phyloP scores from a whole-genome alignment of 2,888 invertebrate genomes.

The Isoperla grammatica region DNA sequence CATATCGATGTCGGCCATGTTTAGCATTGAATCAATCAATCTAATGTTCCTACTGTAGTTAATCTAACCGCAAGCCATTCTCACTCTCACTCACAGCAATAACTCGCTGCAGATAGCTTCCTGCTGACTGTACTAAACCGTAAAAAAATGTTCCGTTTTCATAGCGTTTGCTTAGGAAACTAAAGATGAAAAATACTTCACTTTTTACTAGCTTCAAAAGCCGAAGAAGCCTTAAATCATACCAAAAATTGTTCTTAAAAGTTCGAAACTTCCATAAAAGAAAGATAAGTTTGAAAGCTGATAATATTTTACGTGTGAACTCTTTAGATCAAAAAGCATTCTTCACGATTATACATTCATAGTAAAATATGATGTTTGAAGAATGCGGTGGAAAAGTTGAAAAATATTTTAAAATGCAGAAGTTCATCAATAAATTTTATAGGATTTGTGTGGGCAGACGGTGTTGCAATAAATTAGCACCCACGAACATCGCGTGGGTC shows the following conservation, averaged over 20 bases:
- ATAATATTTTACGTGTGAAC: conserved; percentile 16
- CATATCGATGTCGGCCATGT: too few relatives aligned
- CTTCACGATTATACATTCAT: conserved; percentile 11
- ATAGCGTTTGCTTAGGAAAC: not conserved
- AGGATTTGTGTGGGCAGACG: not conserved
- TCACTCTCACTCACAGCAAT: too few relatives aligned
- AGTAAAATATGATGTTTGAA: conserved; percentile 19
- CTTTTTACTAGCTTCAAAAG: not conserved
- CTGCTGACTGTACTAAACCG: too few relatives aligned
- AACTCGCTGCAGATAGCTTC: too few relatives aligned
- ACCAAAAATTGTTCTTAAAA: conserved; percentile 14
- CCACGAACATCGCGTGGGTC: too few relatives aligned
- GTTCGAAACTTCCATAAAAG: conserved; percentile 17
- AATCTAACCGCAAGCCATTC: too few relatives aligned
- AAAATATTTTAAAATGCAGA: conserved; percentile 9
- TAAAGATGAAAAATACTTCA: conserved; percentile 15
- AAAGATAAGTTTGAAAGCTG: conserved; percentile 17
- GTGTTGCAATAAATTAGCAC: too few relatives aligned
- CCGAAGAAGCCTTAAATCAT: conserved; percentile 12
- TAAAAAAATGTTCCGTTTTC: too few relatives aligned
- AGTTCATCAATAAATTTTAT: conserved; percentile 18
- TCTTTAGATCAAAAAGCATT: conserved; percentile 19
- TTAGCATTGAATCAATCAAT: too few relatives aligned
- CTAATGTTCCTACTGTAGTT: too few relatives aligned
- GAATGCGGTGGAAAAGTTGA: conserved; percentile 10